Conservation (phyloP, 2,888 invertebrate genomes). For the Linnaemya tessellans region DNA sequence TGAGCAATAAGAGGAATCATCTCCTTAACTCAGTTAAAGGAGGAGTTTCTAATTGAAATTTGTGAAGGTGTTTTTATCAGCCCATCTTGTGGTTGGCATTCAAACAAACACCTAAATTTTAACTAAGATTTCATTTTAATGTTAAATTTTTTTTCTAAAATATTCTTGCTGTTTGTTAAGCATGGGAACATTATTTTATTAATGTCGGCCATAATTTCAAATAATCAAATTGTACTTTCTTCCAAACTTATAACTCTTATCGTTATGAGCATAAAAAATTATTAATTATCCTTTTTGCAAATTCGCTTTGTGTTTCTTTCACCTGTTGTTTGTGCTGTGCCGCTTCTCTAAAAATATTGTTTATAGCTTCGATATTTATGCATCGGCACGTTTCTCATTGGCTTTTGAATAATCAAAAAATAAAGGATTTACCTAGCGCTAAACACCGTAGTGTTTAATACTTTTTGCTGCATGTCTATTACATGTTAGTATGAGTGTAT, state of each 20-base stretch:
- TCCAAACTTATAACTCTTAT: not conserved
- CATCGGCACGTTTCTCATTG: slow-evolving; percentile 80
- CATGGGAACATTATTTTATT: slow-evolving; percentile 25
- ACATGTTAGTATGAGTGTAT: not conserved
- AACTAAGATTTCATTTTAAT: slow-evolving; percentile 62
- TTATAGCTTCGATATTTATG: slow-evolving; percentile 80
- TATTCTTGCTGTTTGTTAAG: slow-evolving; percentile 36
- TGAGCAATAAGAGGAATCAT: not conserved
- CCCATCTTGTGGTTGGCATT: slow-evolving; percentile 51
- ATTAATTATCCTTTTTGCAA: slow-evolving; percentile 48
- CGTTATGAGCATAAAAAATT: slow-evolving; percentile 6
- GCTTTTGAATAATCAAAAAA: slow-evolving; percentile 66
- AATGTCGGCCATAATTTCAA: slow-evolving; percentile 51
- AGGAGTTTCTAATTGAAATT: slow-evolving; percentile 52
- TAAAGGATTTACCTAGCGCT: slow-evolving; percentile 55
- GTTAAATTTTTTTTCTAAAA: slow-evolving; percentile 56
- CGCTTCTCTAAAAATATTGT: slow-evolving; percentile 75
- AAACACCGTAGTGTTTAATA: slow-evolving; percentile 46
- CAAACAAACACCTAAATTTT: slow-evolving; percentile 5
- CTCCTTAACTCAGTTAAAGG: not conserved
- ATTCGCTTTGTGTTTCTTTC: slow-evolving; percentile 38
- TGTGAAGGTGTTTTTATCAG: slow-evolving; percentile 63
- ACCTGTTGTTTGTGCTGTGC: slow-evolving; percentile 37
- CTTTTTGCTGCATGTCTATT: not conserved
- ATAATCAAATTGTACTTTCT: slow-evolving; percentile 29